Evolutionary conservation across 1,140 invertebrate genomes (phyloP).

Genomic region (Saccostrea echinata): DNA sequence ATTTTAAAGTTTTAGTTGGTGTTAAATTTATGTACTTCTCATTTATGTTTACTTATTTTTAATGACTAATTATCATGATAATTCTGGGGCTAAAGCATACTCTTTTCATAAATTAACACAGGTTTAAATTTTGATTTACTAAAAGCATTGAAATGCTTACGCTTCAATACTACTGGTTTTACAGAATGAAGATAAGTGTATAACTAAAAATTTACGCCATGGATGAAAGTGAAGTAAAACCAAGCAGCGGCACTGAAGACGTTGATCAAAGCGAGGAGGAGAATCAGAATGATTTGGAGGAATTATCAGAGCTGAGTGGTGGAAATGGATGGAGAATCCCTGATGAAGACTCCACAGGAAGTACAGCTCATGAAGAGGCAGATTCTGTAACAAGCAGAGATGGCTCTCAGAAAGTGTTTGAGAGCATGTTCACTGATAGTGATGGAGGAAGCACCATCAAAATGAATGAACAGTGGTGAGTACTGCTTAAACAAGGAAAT

Average conservation of each 20-base stretch:
- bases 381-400: background rate
- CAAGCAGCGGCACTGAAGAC: background rate
- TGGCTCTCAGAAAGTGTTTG: background rate
- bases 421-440: slow-evolving; percentile 20
- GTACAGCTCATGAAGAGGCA: background rate
- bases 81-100: too few relatives aligned
- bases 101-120: too few relatives aligned
- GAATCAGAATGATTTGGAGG: background rate
- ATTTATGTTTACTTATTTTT: too few relatives aligned
- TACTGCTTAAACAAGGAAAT: background rate
- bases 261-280: background rate
- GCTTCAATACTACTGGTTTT: background rate
- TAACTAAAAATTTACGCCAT: background rate
- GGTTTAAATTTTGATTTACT: background rate
- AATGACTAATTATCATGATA: background rate
- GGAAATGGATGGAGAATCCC: background rate
- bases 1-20: too few relatives aligned
- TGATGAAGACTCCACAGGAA: slow-evolving; percentile 3
- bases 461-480: slow-evolving; percentile 10
- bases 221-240: background rate
- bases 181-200: background rate
- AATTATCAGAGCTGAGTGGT: background rate
- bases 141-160: background rate
- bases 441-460: slow-evolving; percentile 23
- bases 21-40: too few relatives aligned